Conservation (phyloP, 1,140 invertebrate genomes). For the Acromyrmex heyeri region DNA sequence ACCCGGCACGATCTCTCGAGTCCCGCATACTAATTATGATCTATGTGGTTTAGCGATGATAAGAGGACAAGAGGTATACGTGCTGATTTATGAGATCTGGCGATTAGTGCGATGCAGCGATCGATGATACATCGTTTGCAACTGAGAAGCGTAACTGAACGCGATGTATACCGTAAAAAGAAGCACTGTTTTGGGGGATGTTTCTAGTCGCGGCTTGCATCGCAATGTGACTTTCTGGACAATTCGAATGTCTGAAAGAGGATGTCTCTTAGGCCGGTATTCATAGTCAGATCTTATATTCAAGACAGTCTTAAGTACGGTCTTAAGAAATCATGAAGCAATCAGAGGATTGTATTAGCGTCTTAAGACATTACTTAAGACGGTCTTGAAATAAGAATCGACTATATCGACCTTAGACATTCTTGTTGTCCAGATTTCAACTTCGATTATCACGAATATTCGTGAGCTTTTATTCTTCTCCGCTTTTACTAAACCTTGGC, state of each 20-base stretch:
- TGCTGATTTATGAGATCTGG: constrained; percentile 12
- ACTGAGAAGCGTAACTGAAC: not conserved
- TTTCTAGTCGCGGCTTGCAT: not conserved
- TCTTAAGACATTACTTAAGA: too few relatives aligned
- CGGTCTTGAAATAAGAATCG: too few relatives aligned
- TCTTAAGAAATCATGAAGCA: too few relatives aligned
- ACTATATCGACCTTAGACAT: too few relatives aligned
- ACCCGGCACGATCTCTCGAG: not conserved
- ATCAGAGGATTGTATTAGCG: too few relatives aligned
- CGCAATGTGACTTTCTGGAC: not conserved
- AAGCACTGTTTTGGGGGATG: constrained; percentile 9
- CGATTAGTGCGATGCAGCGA: not conserved
- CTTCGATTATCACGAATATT: constrained; percentile 8
- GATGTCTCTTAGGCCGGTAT: not conserved
- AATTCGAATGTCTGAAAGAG: not conserved
- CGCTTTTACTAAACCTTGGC: constrained; percentile 13
- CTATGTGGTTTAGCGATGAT: constrained; percentile 23
- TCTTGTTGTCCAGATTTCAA: not conserved
- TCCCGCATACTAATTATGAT: constrained; percentile 29
- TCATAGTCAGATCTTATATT: too few relatives aligned
- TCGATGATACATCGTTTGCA: not conserved
- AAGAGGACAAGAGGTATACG: not conserved
- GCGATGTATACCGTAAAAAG: constrained; percentile 46
- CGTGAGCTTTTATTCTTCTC: not conserved
- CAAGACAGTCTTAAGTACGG: too few relatives aligned